These are phyloP conservation scores for Imbricaverruca yamaguchii DNA, from an alignment of 2,888 invertebrate species.

Conservation along the genomic window DNA sequence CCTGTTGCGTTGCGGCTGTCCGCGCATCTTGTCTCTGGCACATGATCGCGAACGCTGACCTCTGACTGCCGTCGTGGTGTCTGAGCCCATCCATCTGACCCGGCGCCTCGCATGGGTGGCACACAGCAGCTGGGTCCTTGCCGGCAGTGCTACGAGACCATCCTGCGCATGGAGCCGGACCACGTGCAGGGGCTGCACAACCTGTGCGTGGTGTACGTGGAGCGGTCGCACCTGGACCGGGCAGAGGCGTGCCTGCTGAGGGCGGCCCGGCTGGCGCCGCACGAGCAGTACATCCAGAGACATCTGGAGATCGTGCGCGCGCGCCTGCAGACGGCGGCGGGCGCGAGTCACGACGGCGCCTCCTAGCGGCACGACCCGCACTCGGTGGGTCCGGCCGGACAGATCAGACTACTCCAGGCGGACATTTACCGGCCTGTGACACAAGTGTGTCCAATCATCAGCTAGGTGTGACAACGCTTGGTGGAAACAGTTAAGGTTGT, in stretches of 20 bases:
- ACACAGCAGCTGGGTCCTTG: no score
- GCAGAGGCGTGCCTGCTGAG: conserved; percentile 77
- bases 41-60: no score
- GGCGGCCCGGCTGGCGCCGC: conserved; percentile 73
- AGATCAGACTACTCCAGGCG: no score
- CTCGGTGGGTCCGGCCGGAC: not conserved
- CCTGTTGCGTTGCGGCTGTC: no score
- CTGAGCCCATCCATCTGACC: no score
- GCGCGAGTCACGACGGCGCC: not conserved
- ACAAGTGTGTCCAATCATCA: no score
- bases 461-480: no score
- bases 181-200: conserved; percentile 94
- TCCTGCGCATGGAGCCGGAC: conserved; percentile 75
- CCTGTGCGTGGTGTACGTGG: conserved; percentile 90
- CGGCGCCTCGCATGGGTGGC: no score
- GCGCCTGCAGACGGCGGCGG: conserved; percentile 43
- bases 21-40: no score
- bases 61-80: no score
- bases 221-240: conserved; percentile 72
- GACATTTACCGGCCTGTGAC: no score
- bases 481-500: no score
- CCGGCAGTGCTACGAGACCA: conserved; percentile 74
- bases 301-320: conserved; percentile 83
- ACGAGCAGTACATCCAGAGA: conserved; percentile 81
- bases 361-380: not conserved